Evolutionary conservation across 1,140 invertebrate species (phyloP), one percentile per base, ranked within the genome.

Genomic region (Bombus turneri): DNA sequence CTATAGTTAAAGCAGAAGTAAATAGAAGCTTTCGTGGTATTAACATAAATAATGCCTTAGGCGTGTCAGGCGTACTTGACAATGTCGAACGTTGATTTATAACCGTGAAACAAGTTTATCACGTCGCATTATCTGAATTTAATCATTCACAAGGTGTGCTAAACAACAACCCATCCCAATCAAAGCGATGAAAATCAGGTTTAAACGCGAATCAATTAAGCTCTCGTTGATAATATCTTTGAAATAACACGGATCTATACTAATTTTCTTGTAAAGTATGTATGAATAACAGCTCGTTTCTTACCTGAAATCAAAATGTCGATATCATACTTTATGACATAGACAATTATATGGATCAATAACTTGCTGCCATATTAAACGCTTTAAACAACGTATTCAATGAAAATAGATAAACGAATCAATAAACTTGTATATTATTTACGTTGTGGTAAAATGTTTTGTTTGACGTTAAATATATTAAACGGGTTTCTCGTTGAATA

Each of bases 71-170:
- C 18, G 62, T 76, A 68, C 53, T 77, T 64, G 31, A 83, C 77
- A 68, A 77, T 68, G 39, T 62, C 41, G n/a, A 76, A 39, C 72
- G 59, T 18, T 68, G 81, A 77, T 76, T 83, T 68, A 83, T 76
- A 62, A 37, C 37, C 71, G 18, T 53, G 28, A 41, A 31, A 68
- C 53, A 25, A 41, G 18, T 83, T 68, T 68, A 57, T 83, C 68
- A 68, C 81, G 18, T 41, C 31, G 25, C 39, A 28, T 15, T 41
- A 47, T 82, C 41, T 66, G 25, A 75, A 75, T 83, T 68, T 68
- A 77, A 68, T 57, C 68, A 34, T 76, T 76, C 73, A 9, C 10
- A 62, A 73, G 57, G n/a, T 47, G n/a, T 15, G 22, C 25, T 72
- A 78, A 78, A 79, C 66, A 28, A 13, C 62, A 25, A 47, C n/a